Evolutionary conservation across 2,113 vertebrate genomes (phyloP).

Genomic region (Numida meleagris): DNA sequence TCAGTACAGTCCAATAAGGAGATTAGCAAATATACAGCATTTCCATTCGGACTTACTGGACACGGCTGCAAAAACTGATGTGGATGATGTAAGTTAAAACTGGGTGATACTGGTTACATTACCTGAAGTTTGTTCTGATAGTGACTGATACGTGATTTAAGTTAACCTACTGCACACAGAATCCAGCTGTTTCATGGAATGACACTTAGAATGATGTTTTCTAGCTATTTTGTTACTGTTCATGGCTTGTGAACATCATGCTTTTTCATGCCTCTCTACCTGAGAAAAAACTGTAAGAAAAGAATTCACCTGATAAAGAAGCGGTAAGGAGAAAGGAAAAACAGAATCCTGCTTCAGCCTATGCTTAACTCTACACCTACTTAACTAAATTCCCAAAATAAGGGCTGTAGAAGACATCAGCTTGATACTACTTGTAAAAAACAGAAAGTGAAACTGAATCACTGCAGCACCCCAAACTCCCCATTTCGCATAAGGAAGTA

Average conservation of each 20-base stretch:
- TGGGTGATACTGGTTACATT: background rate
- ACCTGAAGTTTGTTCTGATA: background rate
- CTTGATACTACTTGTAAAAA: background rate
- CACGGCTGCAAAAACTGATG: background rate
- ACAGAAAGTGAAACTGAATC: background rate
- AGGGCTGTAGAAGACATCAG: background rate
- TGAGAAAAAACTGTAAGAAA: background rate
- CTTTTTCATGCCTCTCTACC: background rate
- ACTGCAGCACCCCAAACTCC: background rate
- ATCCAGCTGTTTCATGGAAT: background rate
- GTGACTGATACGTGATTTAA: background rate
- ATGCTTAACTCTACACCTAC: background rate
- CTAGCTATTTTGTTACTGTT: background rate
- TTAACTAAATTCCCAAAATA: background rate
- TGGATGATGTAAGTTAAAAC: background rate
- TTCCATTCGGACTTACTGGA: background rate
- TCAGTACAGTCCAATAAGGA: background rate
- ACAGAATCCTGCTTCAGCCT: background rate
- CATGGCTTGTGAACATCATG: background rate
- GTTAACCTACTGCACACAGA: background rate
- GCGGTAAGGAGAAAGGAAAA: background rate
- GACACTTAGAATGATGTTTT: background rate
- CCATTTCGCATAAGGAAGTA: background rate
- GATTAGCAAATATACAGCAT: background rate
- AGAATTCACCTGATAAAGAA: background rate